Evolutionary conservation across 2,888 invertebrate species (phyloP).

Genomic region (Ectropis crepuscularia): DNA sequence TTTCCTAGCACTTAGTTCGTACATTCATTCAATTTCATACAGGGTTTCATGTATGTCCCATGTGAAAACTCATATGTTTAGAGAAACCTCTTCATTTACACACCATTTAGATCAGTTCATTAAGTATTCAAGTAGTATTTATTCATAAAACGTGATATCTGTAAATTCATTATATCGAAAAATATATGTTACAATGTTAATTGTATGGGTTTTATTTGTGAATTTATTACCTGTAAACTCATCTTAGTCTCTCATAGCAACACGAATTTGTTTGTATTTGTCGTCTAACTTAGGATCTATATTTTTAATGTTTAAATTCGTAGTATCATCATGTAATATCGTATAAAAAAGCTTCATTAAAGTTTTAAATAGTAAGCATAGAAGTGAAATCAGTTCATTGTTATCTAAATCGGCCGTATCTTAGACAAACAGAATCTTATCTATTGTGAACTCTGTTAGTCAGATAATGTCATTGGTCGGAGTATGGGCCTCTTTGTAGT

Average conservation of each 20-base stretch:
- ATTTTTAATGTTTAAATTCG: constrained; percentile 16
- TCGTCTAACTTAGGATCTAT: not conserved
- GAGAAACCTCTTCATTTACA: constrained; percentile 45
- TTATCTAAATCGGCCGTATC: constrained; percentile 58
- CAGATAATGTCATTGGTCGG: constrained; percentile 47
- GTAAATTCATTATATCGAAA: constrained; percentile 77
- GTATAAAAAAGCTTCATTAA: constrained; percentile 21
- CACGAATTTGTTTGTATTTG: constrained; percentile 12
- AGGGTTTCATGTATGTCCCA: constrained; percentile 38
- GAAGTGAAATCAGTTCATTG: constrained; percentile 49
- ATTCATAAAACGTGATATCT: constrained; percentile 73
- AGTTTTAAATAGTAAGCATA: constrained; percentile 18
- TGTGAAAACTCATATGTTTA: constrained; percentile 27
- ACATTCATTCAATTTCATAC: constrained; percentile 35
- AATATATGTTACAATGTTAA: constrained; percentile 82
- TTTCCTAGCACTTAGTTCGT: constrained; percentile 58
- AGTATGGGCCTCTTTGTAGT: constrained; percentile 48
- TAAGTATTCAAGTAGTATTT: constrained; percentile 61
- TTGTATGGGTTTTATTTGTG: constrained; percentile 79
- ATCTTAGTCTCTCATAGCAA: constrained; percentile 16
- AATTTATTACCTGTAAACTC: constrained; percentile 42
- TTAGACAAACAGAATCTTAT: constrained; percentile 60
- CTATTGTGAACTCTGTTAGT: constrained; percentile 50
- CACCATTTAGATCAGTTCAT: constrained; percentile 46
- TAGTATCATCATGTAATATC: constrained; percentile 15